These are phyloP conservation scores for Cyanistes caeruleus DNA, from an alignment of 2,113 vertebrate species.

Conservation along the genomic window DNA sequence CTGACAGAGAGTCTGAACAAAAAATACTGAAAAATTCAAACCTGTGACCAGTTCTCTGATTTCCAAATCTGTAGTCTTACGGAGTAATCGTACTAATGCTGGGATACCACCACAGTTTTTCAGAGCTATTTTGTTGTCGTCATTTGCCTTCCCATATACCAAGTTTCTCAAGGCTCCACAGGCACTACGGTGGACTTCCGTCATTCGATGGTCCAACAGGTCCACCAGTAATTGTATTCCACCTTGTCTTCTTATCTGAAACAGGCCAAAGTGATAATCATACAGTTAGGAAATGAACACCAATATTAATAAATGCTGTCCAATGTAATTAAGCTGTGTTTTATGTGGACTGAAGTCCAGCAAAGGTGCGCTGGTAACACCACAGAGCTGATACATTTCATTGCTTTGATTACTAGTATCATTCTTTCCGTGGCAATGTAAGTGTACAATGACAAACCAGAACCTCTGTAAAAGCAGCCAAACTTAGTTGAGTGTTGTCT, in stretches of 20 bases:
- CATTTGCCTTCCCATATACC: conserved; percentile 97
- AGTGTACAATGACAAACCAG: not conserved
- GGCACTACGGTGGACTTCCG: conserved; percentile 96
- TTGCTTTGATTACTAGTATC: not conserved
- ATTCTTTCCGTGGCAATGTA: not conserved
- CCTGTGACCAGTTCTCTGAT: conserved; percentile 98
- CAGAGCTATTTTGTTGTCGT: conserved; percentile 97
- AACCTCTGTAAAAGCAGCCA: not conserved
- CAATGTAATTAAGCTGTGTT: not conserved
- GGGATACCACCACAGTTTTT: conserved; percentile 98
- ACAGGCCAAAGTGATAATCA: conserved; percentile 25
- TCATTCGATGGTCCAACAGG: conserved; percentile 96
- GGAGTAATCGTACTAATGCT: conserved; percentile 92
- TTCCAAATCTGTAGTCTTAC: conserved; percentile 95
- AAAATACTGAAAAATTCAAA: conserved; percentile 60
- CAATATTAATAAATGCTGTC: not conserved
- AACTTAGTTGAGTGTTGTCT: not conserved
- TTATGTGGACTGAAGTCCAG: not conserved
- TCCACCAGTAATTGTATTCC: conserved; percentile 97
- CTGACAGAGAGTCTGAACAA: not conserved
- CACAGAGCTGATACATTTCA: rapidly evolving
- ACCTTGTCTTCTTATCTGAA: conserved; percentile 95
- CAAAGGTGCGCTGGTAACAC: not conserved
- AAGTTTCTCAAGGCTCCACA: conserved; percentile 96
- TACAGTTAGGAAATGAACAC: not conserved